A percentile compares a stretch with the other conserved stretches of the same genome.
Evolutionary conservation across 1,140 invertebrate genomes (phyloP).

Genomic region (Telenomus remus): DNA sequence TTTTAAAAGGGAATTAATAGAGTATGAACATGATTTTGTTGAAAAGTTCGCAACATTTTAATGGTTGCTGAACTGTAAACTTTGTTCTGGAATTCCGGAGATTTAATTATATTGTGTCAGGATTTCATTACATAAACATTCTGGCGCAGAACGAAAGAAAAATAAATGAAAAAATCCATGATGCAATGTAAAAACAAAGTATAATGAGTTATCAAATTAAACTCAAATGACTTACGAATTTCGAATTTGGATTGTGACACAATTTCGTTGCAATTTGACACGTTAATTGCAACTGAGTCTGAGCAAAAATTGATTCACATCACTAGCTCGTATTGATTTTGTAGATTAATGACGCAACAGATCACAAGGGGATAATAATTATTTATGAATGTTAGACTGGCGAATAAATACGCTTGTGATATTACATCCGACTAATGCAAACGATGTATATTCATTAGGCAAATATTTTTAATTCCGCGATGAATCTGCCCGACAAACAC

Average conservation of each 20-base stretch:
- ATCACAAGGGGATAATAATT: conserved; percentile 17
- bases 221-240: no score
- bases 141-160: no score
- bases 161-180: no score
- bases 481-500: conserved; percentile 10
- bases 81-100: neutral
- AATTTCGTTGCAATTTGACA: no score
- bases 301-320: conserved; percentile 20
- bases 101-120: neutral
- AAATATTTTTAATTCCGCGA: conserved; percentile 38
- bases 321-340: conserved; percentile 4
- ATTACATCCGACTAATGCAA: conserved; percentile 11
- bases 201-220: no score
- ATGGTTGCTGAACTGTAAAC: neutral
- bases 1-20: neutral
- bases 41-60: neutral
- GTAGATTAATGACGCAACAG: conserved; percentile 21
- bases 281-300: no score
- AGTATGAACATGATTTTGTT: neutral
- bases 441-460: conserved; percentile 3
- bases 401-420: conserved; percentile 19
- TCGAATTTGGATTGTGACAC: no score
- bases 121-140: conserved; percentile 3
- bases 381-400: conserved; percentile 30
- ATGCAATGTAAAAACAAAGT: no score